Base-by-base conservation (phyloP, 2,888 invertebrate species). In the Drosophila niveifrons region DNA sequence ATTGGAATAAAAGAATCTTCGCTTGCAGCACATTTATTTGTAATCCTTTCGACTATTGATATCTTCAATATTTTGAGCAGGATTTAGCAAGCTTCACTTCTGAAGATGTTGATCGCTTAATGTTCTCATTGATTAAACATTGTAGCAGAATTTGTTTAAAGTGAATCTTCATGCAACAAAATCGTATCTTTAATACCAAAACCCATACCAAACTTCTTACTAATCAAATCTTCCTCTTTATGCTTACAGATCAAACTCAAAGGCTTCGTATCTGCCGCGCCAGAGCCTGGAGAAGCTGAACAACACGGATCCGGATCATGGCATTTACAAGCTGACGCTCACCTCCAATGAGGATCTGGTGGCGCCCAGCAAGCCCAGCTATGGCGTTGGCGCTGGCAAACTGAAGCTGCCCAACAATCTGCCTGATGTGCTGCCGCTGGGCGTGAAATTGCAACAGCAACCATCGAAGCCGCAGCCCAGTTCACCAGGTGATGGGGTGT, bases 261-360 rank as follows among this genome's bases (percentile, higher is more conserved):
- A 96, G 93, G 96, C 96, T 76, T 96, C 96, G 64, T 96, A 96
- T 91, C 92, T 96, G 92, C 95, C 96, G 73, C 94, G 95, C 43
- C 94, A 95, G 61, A 95, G 96, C 88, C 94, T 95, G 72, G 96
- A 96, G 77, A 93, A 94, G 82, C 93, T 94, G 48, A 94, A 94
- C 75, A 90, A 90, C 58, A 86, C 94, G 65, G 95, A 95, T 91
- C 94, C 95, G 68, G 96, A 95, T 91, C 95, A 94, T 86, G 96
- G 96, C 72, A 95, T 95, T 89, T 96, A 96, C 92, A 95, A 96
- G 89, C 93, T 95, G 50, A 96, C 96, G 15, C 94, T 95, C 93
- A 96, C 96, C 18, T 96, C 96, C 4, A 95, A 94, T 68, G 94
- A 94, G 61, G 92, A 93, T 72, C 85, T 91, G 72, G 91, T 92